phyloP scores from a whole-genome alignment of 2,797 vertebrate species.

The Dermochelys coriacea region DNA sequence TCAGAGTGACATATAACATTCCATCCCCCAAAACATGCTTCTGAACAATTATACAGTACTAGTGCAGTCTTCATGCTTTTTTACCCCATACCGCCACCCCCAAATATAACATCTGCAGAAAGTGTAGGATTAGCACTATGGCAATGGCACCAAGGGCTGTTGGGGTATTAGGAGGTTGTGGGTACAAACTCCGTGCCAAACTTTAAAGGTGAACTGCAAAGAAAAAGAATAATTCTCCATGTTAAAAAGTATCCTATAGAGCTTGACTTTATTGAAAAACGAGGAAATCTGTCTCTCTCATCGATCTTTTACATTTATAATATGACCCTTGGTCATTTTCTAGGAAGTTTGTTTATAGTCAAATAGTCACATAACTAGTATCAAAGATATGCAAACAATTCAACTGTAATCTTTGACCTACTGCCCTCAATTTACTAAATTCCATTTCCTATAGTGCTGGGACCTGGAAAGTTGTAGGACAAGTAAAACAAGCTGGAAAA shows the following conservation, averaged over 20 bases:
- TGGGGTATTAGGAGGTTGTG: not conserved
- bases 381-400: too few species aligned
- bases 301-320: too few species aligned
- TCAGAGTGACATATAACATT: not conserved
- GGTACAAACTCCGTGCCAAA: not conserved
- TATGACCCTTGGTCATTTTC: too few species aligned
- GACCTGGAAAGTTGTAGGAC: not conserved
- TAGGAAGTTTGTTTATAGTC: too few species aligned
- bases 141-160: not conserved
- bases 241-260: too few species aligned
- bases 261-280: not conserved
- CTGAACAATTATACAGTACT: not conserved
- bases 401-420: not conserved
- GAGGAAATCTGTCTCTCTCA: not conserved
- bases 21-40: not conserved
- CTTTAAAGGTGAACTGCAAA: not conserved
- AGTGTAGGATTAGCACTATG: not conserved
- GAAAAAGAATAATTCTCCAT: not conserved
- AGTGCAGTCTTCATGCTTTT: not conserved
- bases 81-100: not conserved
- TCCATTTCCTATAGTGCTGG: not conserved
- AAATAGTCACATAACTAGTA: too few species aligned
- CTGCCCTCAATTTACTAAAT: not conserved
- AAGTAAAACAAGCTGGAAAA: not conserved
- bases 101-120: not conserved